These are phyloP conservation scores for Bibio marci DNA, from an alignment of 2,888 invertebrate species.

Conservation along the genomic window DNA sequence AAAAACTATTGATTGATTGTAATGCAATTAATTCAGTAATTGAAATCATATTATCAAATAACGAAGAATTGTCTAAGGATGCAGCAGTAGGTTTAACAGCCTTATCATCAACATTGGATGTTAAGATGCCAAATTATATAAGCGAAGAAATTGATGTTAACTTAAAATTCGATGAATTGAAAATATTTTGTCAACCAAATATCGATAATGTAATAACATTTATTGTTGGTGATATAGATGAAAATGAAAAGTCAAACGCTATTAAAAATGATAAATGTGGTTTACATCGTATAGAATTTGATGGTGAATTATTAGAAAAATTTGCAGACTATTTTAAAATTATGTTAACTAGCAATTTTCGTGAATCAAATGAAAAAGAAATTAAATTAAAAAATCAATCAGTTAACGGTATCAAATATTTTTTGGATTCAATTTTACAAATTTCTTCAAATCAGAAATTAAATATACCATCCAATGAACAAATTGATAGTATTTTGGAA, in stretches of 20 bases:
- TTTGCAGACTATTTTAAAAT: slow-evolving; percentile 28
- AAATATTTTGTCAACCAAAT: too few relatives aligned
- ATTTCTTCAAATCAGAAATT: slow-evolving; percentile 12
- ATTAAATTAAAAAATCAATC: slow-evolving; percentile 24
- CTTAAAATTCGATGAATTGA: too few relatives aligned
- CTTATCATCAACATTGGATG: slow-evolving; percentile 22
- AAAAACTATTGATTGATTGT: slow-evolving; percentile 24
- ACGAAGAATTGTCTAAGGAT: slow-evolving; percentile 20
- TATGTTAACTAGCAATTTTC: slow-evolving; percentile 27
- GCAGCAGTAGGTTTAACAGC: slow-evolving; percentile 25
- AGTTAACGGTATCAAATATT: slow-evolving; percentile 23
- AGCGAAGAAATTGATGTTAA: too few relatives aligned
- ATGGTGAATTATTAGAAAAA: slow-evolving; percentile 22
- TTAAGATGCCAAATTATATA: slow-evolving; percentile 15
- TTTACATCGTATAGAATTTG: slow-evolving; percentile 16
- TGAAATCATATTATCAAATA: slow-evolving; percentile 20
- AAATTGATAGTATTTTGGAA: slow-evolving; percentile 21
- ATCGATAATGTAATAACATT: slow-evolving; percentile 1
- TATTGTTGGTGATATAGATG: background rate
- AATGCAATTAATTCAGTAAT: slow-evolving; percentile 22
- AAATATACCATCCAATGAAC: slow-evolving; percentile 16
- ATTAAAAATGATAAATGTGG: background rate
- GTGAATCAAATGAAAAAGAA: slow-evolving; percentile 25
- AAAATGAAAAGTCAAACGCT: background rate
- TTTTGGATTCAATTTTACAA: slow-evolving; percentile 23